phyloP scores from a whole-genome alignment of 2,113 vertebrate genomes.

The Camelus dromedarius region DNA sequence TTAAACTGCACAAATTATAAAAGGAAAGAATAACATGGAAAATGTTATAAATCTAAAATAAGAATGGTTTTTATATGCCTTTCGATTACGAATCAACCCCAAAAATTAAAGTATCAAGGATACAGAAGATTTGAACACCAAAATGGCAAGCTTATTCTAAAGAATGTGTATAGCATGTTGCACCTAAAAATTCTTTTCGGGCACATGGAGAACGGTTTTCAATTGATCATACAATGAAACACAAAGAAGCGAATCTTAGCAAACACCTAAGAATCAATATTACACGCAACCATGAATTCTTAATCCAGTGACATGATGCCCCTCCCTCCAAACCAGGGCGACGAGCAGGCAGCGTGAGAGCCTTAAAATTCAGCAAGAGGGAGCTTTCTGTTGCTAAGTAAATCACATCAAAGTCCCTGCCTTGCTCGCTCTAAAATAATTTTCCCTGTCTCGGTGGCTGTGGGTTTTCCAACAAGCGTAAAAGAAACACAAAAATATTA shows the following conservation, averaged over 20 bases:
- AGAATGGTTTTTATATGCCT: background rate
- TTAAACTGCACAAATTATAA: background rate
- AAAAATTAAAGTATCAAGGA: background rate
- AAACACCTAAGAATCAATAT: background rate
- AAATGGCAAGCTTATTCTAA: background rate
- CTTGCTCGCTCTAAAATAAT: fast-evolving
- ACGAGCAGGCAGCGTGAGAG: fast-evolving
- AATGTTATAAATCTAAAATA: background rate
- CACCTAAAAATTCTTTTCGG: background rate
- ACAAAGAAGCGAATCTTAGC: background rate
- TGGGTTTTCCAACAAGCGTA: background rate
- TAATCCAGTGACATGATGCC: fast-evolving
- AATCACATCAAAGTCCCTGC: fast-evolving
- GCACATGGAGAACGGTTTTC: background rate
- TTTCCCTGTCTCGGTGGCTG: fast-evolving
- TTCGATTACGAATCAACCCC: background rate
- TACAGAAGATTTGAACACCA: too few relatives aligned
- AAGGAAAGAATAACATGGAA: background rate
- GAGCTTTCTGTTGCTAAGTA: background rate
- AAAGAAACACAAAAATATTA: background rate
- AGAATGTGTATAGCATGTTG: fast-evolving
- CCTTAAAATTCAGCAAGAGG: background rate
- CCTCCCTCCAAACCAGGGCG: background rate
- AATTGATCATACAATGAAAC: background rate
- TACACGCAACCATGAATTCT: background rate